Percentiles rank a stretch among this genome's conserved stretches.
These are phyloP conservation scores for Mythimna vitellina DNA, from an alignment of 2,888 invertebrate species.

Conservation along the genomic window DNA sequence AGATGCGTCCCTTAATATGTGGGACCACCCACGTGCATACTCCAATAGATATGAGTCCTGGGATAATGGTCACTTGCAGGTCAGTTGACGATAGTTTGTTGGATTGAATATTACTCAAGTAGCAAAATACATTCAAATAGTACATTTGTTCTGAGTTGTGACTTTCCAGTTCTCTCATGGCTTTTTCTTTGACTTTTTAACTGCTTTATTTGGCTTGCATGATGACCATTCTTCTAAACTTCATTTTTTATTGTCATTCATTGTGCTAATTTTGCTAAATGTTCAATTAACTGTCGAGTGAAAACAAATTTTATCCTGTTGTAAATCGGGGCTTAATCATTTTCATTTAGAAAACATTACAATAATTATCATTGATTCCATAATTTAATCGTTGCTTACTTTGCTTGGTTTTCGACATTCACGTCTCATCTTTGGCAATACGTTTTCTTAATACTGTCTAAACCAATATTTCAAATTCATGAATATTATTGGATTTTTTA, in stretches of 20 bases:
- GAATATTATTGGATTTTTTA: constrained; percentile 11
- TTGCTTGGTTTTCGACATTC: neutral
- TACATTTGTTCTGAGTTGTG: neutral
- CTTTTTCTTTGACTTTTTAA: neutral
- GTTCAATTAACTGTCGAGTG: neutral
- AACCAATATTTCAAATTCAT: constrained; percentile 8
- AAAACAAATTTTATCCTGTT: neutral
- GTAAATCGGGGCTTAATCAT: neutral
- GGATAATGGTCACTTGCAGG: constrained; percentile 90
- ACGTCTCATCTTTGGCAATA: neutral
- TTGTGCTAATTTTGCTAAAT: neutral
- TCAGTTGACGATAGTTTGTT: constrained; percentile 68
- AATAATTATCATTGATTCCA: neutral
- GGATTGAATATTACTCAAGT: neutral
- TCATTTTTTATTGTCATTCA: neutral
- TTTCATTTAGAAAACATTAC: neutral
- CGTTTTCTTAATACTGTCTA: neutral
- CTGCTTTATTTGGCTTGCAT: neutral
- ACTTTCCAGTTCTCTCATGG: neutral
- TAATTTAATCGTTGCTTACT: neutral
- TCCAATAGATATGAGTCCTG: constrained; percentile 96
- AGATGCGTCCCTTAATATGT: constrained; percentile 94
- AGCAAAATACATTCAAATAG: no score
- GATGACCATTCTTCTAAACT: neutral
- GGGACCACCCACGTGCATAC: constrained; percentile 95